These are phyloP conservation scores for Harpagus bidentatus DNA, from an alignment of 2,113 vertebrate species.

Conservation along the genomic window DNA sequence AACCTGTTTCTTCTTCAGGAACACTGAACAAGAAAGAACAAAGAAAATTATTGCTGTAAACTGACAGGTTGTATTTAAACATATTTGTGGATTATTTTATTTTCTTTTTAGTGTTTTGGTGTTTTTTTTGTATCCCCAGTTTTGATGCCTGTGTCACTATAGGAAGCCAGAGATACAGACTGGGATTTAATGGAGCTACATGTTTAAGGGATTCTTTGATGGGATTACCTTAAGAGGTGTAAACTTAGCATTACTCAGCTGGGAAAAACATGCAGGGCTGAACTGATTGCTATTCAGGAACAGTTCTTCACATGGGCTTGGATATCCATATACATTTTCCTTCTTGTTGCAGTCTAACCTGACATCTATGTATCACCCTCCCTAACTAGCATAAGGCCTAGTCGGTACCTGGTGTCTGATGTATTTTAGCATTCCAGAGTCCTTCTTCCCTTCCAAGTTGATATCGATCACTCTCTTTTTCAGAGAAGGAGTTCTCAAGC, in stretches of 20 bases:
- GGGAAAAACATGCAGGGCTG: background rate
- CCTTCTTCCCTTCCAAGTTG: slow-evolving; percentile 93
- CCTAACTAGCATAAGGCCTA: background rate
- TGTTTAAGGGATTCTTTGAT: background rate
- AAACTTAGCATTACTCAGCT: background rate
- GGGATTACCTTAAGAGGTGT: background rate
- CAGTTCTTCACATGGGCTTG: background rate
- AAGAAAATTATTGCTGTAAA: background rate
- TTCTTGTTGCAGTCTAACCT: background rate
- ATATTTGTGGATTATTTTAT: background rate
- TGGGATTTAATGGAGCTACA: background rate
- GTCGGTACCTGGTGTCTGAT: slow-evolving; percentile 91
- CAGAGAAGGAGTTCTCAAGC: slow-evolving; percentile 92
- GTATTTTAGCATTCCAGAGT: slow-evolving; percentile 97
- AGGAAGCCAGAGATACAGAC: background rate
- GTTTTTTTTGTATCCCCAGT: background rate
- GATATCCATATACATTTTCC: background rate
- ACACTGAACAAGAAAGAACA: background rate
- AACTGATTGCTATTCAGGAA: background rate
- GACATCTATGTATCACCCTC: background rate
- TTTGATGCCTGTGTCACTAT: background rate
- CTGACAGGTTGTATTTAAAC: background rate
- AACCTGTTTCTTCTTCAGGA: background rate
- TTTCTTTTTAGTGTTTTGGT: background rate
- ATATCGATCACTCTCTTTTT: slow-evolving; percentile 88